A percentile compares a stretch with the other conserved stretches of the same genome.
Evolutionary conservation across 2,113 vertebrate species (phyloP).

Genomic region (Syrmaticus mikado): DNA sequence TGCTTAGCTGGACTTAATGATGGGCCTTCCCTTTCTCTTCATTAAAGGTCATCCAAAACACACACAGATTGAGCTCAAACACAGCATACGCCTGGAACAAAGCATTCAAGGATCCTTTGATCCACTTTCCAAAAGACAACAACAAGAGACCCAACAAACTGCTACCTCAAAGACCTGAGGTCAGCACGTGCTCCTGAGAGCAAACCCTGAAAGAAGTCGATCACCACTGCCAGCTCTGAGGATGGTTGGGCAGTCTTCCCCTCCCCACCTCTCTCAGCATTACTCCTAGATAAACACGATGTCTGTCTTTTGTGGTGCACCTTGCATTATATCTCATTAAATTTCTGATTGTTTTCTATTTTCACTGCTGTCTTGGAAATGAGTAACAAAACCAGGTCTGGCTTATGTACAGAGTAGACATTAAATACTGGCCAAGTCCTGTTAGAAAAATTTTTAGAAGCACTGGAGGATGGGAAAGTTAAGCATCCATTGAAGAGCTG

Average conservation of each 20-base stretch:
- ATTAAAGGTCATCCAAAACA: background rate
- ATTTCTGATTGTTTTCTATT: background rate
- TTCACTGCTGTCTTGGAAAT: background rate
- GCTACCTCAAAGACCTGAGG: accelerated
- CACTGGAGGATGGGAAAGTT: accelerated
- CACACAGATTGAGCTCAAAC: accelerated
- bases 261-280: accelerated
- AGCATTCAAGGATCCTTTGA: background rate
- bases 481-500: background rate
- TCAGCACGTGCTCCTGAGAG: accelerated
- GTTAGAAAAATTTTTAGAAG: background rate
- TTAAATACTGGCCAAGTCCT: no score
- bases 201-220: background rate
- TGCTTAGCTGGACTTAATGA: background rate
- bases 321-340: background rate
- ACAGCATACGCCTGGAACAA: background rate
- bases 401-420: accelerated
- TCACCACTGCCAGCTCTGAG: background rate
- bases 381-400: accelerated
- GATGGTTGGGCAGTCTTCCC: no score
- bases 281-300: background rate
- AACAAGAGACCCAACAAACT: background rate
- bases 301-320: background rate
- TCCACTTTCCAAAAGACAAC: background rate
- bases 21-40: background rate